A percentile compares a stretch with the other conserved stretches of the same genome.
These are phyloP conservation scores for Clistopyga incitator DNA, from an alignment of 2,888 invertebrate species.

Conservation along the genomic window DNA sequence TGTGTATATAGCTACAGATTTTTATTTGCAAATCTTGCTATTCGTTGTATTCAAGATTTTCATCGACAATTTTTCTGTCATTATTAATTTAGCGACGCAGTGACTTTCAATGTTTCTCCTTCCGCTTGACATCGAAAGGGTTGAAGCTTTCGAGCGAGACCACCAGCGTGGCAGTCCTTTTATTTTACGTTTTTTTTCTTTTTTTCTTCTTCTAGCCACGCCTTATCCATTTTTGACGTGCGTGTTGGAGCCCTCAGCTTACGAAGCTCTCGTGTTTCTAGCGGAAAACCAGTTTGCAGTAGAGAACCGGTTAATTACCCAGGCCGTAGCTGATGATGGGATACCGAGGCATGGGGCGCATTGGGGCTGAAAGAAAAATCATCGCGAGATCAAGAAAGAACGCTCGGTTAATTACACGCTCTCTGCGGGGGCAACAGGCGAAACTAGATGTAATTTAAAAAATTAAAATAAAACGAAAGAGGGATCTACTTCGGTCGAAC, in stretches of 20 bases:
- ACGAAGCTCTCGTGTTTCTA: slow-evolving; percentile 27
- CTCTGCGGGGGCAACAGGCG: slow-evolving; percentile 52
- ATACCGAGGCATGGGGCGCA: slow-evolving; percentile 12
- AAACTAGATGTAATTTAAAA: slow-evolving; percentile 42
- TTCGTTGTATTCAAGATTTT: neutral
- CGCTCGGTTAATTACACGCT: slow-evolving; percentile 58
- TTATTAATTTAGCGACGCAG: too few relatives aligned
- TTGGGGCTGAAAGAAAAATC: slow-evolving; percentile 50
- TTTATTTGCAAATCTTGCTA: neutral
- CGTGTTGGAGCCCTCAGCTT: slow-evolving; percentile 14
- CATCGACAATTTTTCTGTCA: too few relatives aligned
- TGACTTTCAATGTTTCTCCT: too few relatives aligned
- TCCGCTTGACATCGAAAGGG: slow-evolving; percentile 18
- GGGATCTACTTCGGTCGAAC: slow-evolving; percentile 17
- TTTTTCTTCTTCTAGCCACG: too few relatives aligned
- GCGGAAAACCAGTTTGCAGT: slow-evolving; percentile 59
- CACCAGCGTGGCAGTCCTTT: slow-evolving; percentile 45
- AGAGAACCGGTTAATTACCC: slow-evolving; percentile 67
- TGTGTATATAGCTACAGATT: neutral
- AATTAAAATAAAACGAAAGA: slow-evolving; percentile 14
- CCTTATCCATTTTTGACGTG: slow-evolving; percentile 28
- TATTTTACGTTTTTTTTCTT: slow-evolving; percentile 51
- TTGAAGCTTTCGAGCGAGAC: slow-evolving; percentile 36
- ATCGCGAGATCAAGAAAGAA: slow-evolving; percentile 56
- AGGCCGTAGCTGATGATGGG: slow-evolving; percentile 53